Conservation (phyloP, 2,113 vertebrate genomes). For the Cricetomys ansorgei region DNA sequence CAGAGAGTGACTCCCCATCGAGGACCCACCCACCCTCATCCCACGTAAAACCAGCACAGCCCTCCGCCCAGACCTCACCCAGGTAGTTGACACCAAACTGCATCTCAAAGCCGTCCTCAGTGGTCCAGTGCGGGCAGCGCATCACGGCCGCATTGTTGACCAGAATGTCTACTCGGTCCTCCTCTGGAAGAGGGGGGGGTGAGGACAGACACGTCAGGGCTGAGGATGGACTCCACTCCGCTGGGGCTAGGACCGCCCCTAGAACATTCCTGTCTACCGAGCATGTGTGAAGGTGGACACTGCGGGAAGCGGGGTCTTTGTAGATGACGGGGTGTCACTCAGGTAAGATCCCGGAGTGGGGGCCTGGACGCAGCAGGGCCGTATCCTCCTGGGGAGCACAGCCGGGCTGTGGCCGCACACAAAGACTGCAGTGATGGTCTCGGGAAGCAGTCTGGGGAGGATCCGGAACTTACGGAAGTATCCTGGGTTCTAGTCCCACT, state of each 20-base stretch:
- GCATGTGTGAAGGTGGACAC: too few species aligned
- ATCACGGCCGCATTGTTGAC: conserved; percentile 94
- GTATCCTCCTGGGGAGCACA: background rate
- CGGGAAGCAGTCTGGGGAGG: too few species aligned
- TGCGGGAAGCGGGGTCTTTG: background rate
- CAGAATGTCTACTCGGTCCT: conserved; percentile 88
- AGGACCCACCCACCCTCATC: rapidly evolving
- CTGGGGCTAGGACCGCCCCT: background rate
- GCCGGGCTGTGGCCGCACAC: background rate
- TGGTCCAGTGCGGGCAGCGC: conserved; percentile 91
- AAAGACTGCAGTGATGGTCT: background rate
- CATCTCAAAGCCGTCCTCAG: conserved; percentile 93
- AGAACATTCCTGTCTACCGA: rapidly evolving
- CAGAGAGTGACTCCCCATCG: background rate
- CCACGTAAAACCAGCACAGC: background rate
- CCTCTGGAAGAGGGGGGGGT: conserved; percentile 86
- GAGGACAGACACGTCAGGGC: rapidly evolving
- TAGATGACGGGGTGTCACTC: rapidly evolving
- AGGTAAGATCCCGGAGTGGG: background rate
- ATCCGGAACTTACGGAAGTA: background rate
- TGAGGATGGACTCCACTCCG: rapidly evolving
- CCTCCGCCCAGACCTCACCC: conserved; percentile 79
- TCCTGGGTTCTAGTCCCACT: background rate
- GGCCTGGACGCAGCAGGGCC: background rate
- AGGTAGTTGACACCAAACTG: conserved; percentile 93